phyloP scores from a whole-genome alignment of 2,113 vertebrate species.

The Turnix velox region DNA sequence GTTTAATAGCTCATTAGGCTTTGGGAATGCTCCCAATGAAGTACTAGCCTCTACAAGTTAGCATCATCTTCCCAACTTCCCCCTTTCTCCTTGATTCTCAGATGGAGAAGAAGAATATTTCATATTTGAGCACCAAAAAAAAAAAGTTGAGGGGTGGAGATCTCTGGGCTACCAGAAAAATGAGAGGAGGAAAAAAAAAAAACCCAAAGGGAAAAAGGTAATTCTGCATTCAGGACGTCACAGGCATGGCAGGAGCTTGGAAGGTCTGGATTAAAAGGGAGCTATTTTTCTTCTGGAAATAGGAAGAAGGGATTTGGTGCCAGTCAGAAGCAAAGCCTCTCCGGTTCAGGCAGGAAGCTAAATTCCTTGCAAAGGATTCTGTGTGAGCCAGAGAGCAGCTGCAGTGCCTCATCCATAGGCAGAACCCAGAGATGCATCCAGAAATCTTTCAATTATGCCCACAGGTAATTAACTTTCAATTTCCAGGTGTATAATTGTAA shows the following conservation, averaged over 20 bases:
- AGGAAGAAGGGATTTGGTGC: slow-evolving; percentile 54
- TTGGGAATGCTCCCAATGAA: not conserved
- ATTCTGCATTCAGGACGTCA: slow-evolving; percentile 45
- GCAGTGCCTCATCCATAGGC: slow-evolving; percentile 48
- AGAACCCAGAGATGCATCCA: slow-evolving; percentile 60
- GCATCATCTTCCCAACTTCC: slow-evolving; percentile 28
- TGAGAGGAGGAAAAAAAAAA: too few relatives aligned
- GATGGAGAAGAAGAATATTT: not conserved
- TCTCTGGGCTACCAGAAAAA: slow-evolving; percentile 42
- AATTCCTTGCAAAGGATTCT: slow-evolving; percentile 66
- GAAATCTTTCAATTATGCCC: slow-evolving; percentile 44
- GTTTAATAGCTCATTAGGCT: slow-evolving; percentile 42
- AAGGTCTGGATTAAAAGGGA: slow-evolving; percentile 45
- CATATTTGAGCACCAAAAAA: not conserved
- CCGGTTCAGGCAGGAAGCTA: slow-evolving; percentile 60
- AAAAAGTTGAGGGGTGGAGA: too few relatives aligned
- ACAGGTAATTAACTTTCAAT: slow-evolving; percentile 72
- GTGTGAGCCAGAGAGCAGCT: slow-evolving; percentile 31
- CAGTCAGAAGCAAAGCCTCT: slow-evolving; percentile 59
- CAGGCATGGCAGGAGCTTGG: slow-evolving; percentile 46
- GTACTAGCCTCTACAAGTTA: slow-evolving; percentile 23
- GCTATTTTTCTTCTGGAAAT: slow-evolving; percentile 50
- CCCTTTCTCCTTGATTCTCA: slow-evolving; percentile 18
- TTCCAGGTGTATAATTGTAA: slow-evolving; percentile 64
- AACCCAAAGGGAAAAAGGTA: slow-evolving; percentile 8